Evolutionary conservation across 1,140 invertebrate species (phyloP).

Genomic region (Drosophila azteca): DNA sequence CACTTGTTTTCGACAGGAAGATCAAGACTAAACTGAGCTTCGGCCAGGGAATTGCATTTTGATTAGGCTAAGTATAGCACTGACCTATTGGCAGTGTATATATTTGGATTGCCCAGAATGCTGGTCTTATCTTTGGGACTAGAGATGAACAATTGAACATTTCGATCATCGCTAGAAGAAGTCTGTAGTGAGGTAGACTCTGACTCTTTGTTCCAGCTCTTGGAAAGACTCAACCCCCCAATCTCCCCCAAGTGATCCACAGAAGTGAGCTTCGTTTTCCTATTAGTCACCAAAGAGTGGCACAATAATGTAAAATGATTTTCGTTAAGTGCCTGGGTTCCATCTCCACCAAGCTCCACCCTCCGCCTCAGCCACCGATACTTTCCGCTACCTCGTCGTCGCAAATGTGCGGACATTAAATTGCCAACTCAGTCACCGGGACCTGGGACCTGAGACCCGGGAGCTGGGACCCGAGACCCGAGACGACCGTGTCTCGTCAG

Average conservation of each 20-base stretch:
- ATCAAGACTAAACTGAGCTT: conserved; percentile 36
- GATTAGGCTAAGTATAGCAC: conserved; percentile 19
- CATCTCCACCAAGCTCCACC: not conserved
- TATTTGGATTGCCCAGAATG: not conserved
- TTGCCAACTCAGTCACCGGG: conserved; percentile 39
- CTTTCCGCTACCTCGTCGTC: conserved; percentile 24
- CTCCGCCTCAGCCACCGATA: conserved; percentile 2
- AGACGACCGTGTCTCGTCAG: conserved; percentile 19
- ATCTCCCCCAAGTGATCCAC: not conserved
- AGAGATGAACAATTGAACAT: too few relatives aligned
- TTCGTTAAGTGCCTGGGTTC: conserved; percentile 24
- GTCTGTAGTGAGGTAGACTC: too few relatives aligned
- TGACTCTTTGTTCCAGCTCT: too few relatives aligned
- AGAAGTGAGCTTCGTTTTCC: conserved; percentile 34
- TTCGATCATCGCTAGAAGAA: too few relatives aligned
- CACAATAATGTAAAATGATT: conserved; percentile 43
- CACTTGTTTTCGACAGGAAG: conserved; percentile 41
- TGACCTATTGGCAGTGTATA: not conserved
- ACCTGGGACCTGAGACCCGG: too few relatives aligned
- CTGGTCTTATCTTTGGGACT: conserved; percentile 2
- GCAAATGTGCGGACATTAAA: conserved; percentile 73
- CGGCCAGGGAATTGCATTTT: conserved; percentile 5
- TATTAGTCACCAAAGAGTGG: conserved; percentile 57
- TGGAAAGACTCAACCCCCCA: too few relatives aligned
- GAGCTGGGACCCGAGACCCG: too few relatives aligned